Base-by-base conservation (phyloP, 1,140 invertebrate species). In the Neodiprion pinetum region DNA sequence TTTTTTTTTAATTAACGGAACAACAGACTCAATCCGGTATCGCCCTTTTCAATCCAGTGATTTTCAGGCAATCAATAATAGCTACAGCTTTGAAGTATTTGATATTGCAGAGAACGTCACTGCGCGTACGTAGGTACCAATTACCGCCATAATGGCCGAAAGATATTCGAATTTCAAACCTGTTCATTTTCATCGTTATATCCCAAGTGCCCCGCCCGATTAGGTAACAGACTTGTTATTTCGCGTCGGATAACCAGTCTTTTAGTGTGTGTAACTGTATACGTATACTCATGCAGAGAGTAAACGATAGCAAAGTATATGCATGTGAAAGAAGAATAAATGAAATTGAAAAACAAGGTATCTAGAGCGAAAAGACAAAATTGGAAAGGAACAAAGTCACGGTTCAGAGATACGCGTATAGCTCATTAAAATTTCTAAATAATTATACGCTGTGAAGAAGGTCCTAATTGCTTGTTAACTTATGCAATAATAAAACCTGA, bases 391-490 rank as follows among this genome's bases (percentile, higher is more conserved):
- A 40, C 5, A 5, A 40, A 40, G 28, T 40, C 28, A 40, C 28
- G 28, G 28, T 2, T 40, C 28, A 1, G 28, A 40, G 28, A 40
- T 40, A 40, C 28, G 28, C 28, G 28, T 40, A 40, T 40, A 61
- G 53, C 8, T 17, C 11, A 61, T 61, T 61, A 61, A 61, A 61
- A 61, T 61, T 61, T 17, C n/a, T 40, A 40, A 40, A 40, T 40
- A 40, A 40, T 40, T 40, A 61, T 61, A 61, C 53, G 28, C 53
- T 61, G 53, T 17, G 53, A 61, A 61, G 53, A 17, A 61, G 7
- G n/a, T 61, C 11, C 53, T 61, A 61, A 61, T 61, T 61, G 53
- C 53, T 61, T 61, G 53, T 61, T 61, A 61, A 61, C 5, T 61
- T 17, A 61, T 17, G 53, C 9, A 61, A 61, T 61, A 61, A 61